These are phyloP conservation scores for Apeira syringaria DNA, from an alignment of 2,888 invertebrate genomes.

Conservation along the genomic window DNA sequence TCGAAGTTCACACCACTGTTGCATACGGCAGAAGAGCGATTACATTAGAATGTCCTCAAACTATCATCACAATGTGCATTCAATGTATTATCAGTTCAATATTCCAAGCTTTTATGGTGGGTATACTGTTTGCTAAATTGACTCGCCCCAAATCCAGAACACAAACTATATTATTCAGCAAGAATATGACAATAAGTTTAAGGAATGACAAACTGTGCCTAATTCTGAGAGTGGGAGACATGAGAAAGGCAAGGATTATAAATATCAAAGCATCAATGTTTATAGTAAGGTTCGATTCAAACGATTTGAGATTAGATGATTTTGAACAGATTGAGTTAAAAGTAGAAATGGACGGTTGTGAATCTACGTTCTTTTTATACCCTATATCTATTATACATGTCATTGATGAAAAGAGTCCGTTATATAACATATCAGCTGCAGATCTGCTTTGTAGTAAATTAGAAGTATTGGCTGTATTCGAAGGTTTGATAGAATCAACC, in stretches of 20 bases:
- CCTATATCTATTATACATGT: slow-evolving; percentile 96
- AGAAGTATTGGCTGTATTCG: slow-evolving; percentile 93
- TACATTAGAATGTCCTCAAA: slow-evolving; percentile 96
- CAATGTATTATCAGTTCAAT: slow-evolving; percentile 97
- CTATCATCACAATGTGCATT: slow-evolving; percentile 96
- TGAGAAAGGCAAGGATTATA: slow-evolving; percentile 97
- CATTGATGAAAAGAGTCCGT: slow-evolving; percentile 93
- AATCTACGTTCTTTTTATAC: slow-evolving; percentile 97
- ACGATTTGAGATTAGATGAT: slow-evolving; percentile 88
- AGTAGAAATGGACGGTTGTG: slow-evolving; percentile 91
- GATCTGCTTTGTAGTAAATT: slow-evolving; percentile 93
- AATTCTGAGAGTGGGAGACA: slow-evolving; percentile 97
- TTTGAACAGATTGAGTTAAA: slow-evolving; percentile 92
- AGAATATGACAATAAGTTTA: slow-evolving; percentile 93
- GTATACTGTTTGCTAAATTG: slow-evolving; percentile 97
- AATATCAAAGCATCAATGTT: slow-evolving; percentile 95
- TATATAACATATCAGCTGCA: slow-evolving; percentile 94
- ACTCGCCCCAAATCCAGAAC: slow-evolving; percentile 97
- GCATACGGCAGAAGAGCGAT: slow-evolving; percentile 93
- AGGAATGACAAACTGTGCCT: slow-evolving; percentile 93
- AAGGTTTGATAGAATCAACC: slow-evolving; percentile 95
- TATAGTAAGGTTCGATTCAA: slow-evolving; percentile 90
- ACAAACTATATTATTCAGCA: slow-evolving; percentile 96
- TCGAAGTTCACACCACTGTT: slow-evolving; percentile 98
- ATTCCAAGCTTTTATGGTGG: slow-evolving; percentile 92